These are phyloP conservation scores for Pyrrhia umbra DNA, from an alignment of 2,888 invertebrate genomes.

Conservation along the genomic window DNA sequence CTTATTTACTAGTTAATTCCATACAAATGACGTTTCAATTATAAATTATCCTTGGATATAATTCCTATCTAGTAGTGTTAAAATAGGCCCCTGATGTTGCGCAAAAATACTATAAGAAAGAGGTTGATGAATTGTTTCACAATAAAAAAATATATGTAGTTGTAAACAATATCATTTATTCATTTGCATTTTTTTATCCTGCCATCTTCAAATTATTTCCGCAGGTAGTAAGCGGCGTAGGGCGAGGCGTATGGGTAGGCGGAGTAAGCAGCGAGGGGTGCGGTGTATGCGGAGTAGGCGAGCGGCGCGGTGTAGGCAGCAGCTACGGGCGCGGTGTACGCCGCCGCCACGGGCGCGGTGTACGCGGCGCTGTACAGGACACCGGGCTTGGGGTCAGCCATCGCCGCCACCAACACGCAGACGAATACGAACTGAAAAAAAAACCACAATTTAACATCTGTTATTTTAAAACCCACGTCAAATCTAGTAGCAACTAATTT, in stretches of 20 bases:
- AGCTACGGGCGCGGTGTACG: constrained; percentile 72
- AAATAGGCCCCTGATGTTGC: too few relatives aligned
- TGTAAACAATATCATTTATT: constrained; percentile 22
- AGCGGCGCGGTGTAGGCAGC: constrained; percentile 79
- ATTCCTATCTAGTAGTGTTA: too few relatives aligned
- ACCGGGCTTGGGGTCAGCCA: constrained; percentile 68
- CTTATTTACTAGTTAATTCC: too few relatives aligned
- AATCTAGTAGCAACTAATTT: neutral
- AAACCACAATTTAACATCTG: constrained; percentile 9
- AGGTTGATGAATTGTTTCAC: neutral
- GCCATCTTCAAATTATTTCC: constrained; percentile 12
- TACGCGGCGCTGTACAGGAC: constrained; percentile 58
- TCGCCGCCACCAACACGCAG: constrained; percentile 74
- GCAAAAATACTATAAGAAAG: neutral
- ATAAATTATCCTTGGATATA: too few relatives aligned
- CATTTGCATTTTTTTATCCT: neutral
- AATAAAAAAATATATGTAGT: constrained; percentile 8
- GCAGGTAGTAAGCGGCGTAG: constrained; percentile 38
- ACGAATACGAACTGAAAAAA: constrained; percentile 77
- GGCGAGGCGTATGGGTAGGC: constrained; percentile 69
- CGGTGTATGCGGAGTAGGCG: constrained; percentile 73
- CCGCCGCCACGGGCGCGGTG: constrained; percentile 57
- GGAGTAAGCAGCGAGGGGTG: constrained; percentile 71
- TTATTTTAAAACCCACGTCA: neutral
- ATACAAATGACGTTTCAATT: too few relatives aligned